A percentile compares a stretch with the other conserved stretches of the same genome.
These are phyloP conservation scores for Papilio gigon DNA, from an alignment of 2,888 invertebrate genomes.

Conservation along the genomic window DNA sequence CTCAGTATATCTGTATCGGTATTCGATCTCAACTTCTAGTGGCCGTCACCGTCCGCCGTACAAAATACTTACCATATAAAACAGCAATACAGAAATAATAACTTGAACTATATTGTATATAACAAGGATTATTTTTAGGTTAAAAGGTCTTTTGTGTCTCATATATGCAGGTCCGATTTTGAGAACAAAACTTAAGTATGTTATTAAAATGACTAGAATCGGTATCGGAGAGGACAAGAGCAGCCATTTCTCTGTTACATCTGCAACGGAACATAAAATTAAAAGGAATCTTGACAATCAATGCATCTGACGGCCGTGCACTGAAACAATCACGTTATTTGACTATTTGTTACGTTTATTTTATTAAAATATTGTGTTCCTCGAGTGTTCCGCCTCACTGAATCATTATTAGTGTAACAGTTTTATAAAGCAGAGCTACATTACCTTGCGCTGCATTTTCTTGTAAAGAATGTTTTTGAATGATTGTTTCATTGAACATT, in stretches of 20 bases:
- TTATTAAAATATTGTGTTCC: too few species aligned
- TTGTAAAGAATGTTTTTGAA: background rate
- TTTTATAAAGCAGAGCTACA: too few species aligned
- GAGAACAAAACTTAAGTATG: constrained; percentile 85
- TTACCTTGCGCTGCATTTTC: background rate
- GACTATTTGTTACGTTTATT: too few species aligned
- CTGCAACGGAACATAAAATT: too few species aligned
- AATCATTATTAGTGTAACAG: too few species aligned
- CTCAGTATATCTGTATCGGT: too few species aligned
- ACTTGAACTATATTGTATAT: constrained; percentile 86
- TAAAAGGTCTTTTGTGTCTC: constrained; percentile 83
- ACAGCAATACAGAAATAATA: constrained; percentile 74
- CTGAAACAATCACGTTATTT: too few species aligned
- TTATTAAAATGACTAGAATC: constrained; percentile 74
- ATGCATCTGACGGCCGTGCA: too few species aligned
- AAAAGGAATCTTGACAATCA: too few species aligned
- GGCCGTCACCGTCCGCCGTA: too few species aligned
- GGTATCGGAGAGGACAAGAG: constrained; percentile 85
- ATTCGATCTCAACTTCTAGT: too few species aligned
- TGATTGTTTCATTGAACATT: background rate
- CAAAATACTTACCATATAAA: constrained; percentile 67
- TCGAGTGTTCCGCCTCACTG: too few species aligned
- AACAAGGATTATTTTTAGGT: constrained; percentile 82
- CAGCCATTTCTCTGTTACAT: constrained; percentile 79
- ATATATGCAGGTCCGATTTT: constrained; percentile 86